Percentiles rank a stretch among this genome's conserved stretches.
Evolutionary conservation across 2,888 invertebrate genomes (phyloP).

Genomic region (Ethmia dodecea): DNA sequence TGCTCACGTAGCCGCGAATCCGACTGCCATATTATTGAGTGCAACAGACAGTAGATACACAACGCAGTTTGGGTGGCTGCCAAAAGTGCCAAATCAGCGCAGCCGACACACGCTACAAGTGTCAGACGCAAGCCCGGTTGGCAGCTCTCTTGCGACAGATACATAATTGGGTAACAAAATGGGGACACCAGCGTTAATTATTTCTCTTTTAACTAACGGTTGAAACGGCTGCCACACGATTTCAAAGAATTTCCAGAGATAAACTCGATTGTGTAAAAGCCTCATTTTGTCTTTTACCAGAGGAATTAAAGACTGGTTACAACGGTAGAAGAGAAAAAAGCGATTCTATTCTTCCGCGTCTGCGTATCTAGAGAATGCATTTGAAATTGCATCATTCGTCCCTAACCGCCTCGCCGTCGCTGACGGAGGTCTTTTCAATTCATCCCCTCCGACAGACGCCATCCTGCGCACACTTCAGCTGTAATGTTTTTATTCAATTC

Average conservation of each 20-base stretch:
- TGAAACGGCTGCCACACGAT: slow-evolving; percentile 10
- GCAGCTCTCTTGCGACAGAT: slow-evolving; percentile 41
- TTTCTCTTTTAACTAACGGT: slow-evolving; percentile 11
- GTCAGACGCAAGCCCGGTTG: slow-evolving; percentile 32
- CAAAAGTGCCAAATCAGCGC: slow-evolving; percentile 42
- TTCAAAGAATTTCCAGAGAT: slow-evolving; percentile 7
- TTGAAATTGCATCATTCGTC: slow-evolving; percentile 48
- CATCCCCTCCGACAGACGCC: slow-evolving; percentile 34
- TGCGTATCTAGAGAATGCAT: slow-evolving; percentile 43
- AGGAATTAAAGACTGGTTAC: slow-evolving; percentile 26
- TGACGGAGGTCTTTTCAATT: slow-evolving; percentile 47
- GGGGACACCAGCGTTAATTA: slow-evolving; percentile 41
- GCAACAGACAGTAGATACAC: slow-evolving; percentile 5
- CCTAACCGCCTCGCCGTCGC: slow-evolving; percentile 27
- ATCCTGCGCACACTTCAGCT: slow-evolving; percentile 30
- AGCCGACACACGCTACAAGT: slow-evolving; percentile 59
- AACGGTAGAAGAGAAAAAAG: slow-evolving; percentile 33
- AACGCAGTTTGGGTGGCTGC: slow-evolving; percentile 43
- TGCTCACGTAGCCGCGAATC: background rate
- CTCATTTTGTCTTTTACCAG: too few relatives aligned
- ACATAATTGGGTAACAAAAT: slow-evolving; percentile 56
- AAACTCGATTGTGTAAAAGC: background rate
- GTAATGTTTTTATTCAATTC: slow-evolving; percentile 51
- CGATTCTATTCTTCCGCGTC: slow-evolving; percentile 31
- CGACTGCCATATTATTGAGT: background rate